A percentile compares a stretch with the other conserved stretches of the same genome.
These are phyloP conservation scores for Scolopax mira DNA, from an alignment of 2,113 vertebrate genomes.

Conservation along the genomic window DNA sequence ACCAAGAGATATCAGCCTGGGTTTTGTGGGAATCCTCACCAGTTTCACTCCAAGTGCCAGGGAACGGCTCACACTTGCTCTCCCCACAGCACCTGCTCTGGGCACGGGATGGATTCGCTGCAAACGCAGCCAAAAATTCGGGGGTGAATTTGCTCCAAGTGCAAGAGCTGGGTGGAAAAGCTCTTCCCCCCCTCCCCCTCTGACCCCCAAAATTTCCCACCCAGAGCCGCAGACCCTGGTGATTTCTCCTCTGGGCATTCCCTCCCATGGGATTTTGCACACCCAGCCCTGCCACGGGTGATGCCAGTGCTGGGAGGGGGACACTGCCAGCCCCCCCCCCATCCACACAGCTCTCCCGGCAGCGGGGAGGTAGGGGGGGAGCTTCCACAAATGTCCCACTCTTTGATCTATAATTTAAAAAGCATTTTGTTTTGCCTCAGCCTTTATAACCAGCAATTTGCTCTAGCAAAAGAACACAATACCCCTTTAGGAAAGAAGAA, in stretches of 20 bases:
- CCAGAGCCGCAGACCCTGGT: not conserved
- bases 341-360: not conserved
- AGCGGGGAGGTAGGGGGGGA: not conserved
- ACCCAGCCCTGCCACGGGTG: not conserved
- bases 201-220: not conserved
- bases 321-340: not conserved
- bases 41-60: no score
- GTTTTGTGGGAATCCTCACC: not conserved
- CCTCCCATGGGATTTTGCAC: accelerated
- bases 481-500: conserved; percentile 29
- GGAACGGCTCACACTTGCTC: accelerated
- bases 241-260: not conserved
- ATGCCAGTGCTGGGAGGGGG: not conserved
- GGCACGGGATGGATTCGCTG: not conserved
- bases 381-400: not conserved
- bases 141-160: not conserved
- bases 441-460: not conserved
- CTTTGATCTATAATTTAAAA: conserved; percentile 35
- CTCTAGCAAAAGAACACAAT: not conserved
- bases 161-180: not conserved
- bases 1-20: not conserved
- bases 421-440: conserved; percentile 23
- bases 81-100: not conserved
- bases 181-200: accelerated
- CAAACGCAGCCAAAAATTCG: not conserved